Evolutionary conservation across 2,113 vertebrate genomes (phyloP).

Genomic region (Noctilio leporinus): DNA sequence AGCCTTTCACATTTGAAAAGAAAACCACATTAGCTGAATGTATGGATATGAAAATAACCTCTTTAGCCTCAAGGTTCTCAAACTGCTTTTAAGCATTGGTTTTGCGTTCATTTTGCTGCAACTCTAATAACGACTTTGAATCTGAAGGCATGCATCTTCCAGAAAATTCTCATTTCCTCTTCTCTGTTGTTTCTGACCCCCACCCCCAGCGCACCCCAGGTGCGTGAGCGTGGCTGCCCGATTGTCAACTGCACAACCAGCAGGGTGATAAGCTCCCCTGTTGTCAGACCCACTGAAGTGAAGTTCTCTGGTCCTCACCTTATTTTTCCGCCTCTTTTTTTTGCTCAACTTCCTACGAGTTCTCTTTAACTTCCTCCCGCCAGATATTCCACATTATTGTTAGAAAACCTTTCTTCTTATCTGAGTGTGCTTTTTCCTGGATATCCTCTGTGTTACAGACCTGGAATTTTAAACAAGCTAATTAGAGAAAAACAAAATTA

Average conservation of each 20-base stretch:
- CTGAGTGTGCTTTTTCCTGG: not conserved
- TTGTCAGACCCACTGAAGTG: not conserved
- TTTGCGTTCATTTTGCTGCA: not conserved
- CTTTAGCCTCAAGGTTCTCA: not conserved
- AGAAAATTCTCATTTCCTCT: not conserved
- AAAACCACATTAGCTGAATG: not conserved
- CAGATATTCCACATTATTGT: not conserved
- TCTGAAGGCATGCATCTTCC: not conserved
- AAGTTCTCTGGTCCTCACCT: no score
- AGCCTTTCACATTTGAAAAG: not conserved
- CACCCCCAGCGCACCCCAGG: not conserved
- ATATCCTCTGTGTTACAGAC: not conserved
- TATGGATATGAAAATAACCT: not conserved
- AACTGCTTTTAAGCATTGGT: not conserved
- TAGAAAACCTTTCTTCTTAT: not conserved
- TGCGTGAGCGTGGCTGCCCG: not conserved
- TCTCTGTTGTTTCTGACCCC: not conserved
- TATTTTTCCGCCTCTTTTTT: not conserved
- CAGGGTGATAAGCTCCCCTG: not conserved
- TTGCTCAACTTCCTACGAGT: not conserved
- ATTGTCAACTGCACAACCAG: rapidly evolving
- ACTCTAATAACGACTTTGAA: not conserved
- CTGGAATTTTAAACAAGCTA: not conserved
- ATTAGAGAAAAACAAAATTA: not conserved
- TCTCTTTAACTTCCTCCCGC: not conserved